Percentiles rank a stretch among this genome's conserved stretches.
These are phyloP conservation scores for Dicroscelio sp. DNA, from an alignment of 2,888 invertebrate species.

Conservation along the genomic window DNA sequence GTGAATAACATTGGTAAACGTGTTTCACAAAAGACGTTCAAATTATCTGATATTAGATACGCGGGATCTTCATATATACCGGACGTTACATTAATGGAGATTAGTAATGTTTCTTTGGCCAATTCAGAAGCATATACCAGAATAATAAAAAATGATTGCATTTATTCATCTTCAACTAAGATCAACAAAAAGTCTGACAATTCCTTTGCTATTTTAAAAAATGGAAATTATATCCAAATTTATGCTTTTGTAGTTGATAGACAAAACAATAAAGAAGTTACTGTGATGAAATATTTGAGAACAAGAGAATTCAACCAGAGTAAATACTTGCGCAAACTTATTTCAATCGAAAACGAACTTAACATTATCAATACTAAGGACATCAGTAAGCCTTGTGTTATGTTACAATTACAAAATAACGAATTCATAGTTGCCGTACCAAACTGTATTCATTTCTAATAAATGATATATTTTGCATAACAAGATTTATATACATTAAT, in stretches of 20 bases:
- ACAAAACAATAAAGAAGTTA: not conserved
- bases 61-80: not conserved
- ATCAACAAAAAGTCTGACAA: not conserved
- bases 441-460: not conserved
- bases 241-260: not conserved
- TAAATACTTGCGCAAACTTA: not conserved
- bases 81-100: too few species aligned
- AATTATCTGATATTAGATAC: not conserved
- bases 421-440: not conserved
- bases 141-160: not conserved
- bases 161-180: not conserved
- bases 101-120: not conserved
- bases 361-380: not conserved
- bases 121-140: not conserved
- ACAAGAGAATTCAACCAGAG: not conserved
- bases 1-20: not conserved
- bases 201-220: not conserved
- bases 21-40: not conserved
- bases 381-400: not conserved
- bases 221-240: not conserved
- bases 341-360: not conserved
- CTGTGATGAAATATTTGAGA: not conserved
- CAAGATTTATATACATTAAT: not conserved
- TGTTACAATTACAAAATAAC: not conserved
- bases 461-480: not conserved